Base-by-base conservation (phyloP, 2,113 vertebrate genomes). In the Oriolus oriolus region DNA sequence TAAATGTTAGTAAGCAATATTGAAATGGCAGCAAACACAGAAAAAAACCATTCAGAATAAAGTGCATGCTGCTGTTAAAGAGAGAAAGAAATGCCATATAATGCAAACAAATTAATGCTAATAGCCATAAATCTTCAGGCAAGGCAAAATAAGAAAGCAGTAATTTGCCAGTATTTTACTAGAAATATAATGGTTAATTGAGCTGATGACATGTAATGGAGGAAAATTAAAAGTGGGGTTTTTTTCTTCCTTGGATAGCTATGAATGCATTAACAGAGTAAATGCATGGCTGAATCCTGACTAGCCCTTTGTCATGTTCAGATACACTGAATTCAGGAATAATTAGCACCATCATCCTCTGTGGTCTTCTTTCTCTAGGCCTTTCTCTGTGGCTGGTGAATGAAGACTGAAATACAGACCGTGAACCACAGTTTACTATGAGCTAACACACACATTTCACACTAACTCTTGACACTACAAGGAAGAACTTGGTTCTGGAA, bases 1-100 rank as follows among this genome's bases (percentile, higher is more conserved):
- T 98, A 98, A 98, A 99, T 98, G 98, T 99, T 99, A 99, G 99
- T 99, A 98, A 99, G 98, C 98, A 98, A 96, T 98, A 98, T 97
- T 97, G 96, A 98, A 98, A 98, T 97, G 98, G 98, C 97, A 98
- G 98, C 98, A 98, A 98, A 97, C 96, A 98, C 97, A 98, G 96
- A 97, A 97, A 97, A 93, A 95, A 96, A 60, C 1, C 94, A 94
- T 94, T 96, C 95, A 97, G 96, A 95, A 74, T 96, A 96, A 96
- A 97, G 96, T 96, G 97, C 98, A 98, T 98, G 98, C 98, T 95
- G 97, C 97, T 98, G 78, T 97, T 96, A 97, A 96, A 98, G 81
- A 96, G 96, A 94, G 93, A 97, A 95, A 97, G 79, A 98, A 98
- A 97, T 97, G 97, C 95, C 95, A 96, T 95, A 97, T 97, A 95